Conservation (phyloP, 1,140 invertebrate genomes). For the Maconellicoccus hirsutus region DNA sequence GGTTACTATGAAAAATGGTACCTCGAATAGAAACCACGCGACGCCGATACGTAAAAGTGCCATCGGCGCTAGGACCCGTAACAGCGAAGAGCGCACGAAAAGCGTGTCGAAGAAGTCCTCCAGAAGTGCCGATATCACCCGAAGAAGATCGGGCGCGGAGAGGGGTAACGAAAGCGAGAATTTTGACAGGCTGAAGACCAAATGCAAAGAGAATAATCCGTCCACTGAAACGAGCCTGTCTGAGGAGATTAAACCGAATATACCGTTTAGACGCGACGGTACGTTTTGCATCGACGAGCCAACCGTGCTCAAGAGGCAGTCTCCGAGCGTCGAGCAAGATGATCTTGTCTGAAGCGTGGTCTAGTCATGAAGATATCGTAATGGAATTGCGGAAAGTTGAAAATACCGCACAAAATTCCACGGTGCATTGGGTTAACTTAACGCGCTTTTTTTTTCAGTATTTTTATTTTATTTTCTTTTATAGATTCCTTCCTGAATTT, state of each 20-base stretch:
- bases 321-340: not conserved
- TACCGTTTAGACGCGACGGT: slow-evolving; percentile 32
- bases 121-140: not conserved
- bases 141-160: not conserved
- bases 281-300: slow-evolving; percentile 61
- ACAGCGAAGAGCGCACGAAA: not conserved
- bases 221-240: not conserved
- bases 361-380: not conserved
- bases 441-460: not conserved
- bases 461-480: not conserved
- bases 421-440: not conserved
- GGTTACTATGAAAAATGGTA: not conserved
- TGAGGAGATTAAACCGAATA: not conserved
- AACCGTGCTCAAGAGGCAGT: slow-evolving; percentile 39
- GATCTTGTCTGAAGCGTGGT: not conserved
- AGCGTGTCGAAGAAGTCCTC: not conserved
- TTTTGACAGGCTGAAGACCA: not conserved
- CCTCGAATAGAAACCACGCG: not conserved
- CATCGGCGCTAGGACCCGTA: not conserved
- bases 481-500: not conserved
- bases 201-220: not conserved
- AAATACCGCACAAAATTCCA: slow-evolving; percentile 1
- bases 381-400: too few relatives aligned
- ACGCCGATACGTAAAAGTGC: not conserved
- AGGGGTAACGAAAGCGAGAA: not conserved